These are phyloP conservation scores for Eriocheir sinensis DNA, from an alignment of 1,140 invertebrate genomes.

Conservation along the genomic window DNA sequence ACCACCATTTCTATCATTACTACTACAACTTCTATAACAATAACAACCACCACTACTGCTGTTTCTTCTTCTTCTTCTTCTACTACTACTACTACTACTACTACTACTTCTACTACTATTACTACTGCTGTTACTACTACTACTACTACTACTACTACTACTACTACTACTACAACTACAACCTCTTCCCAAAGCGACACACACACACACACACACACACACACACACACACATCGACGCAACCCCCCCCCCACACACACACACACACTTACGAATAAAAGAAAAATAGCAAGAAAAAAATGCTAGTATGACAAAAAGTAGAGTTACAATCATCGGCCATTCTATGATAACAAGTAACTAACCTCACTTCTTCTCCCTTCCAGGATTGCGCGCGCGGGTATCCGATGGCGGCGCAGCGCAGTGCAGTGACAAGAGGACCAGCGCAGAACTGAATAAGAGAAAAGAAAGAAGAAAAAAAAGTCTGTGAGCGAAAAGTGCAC, in stretches of 20 bases:
- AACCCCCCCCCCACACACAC: too few species aligned
- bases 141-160: slow-evolving; percentile 25
- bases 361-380: not conserved
- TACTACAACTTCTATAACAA: not conserved
- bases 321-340: too few species aligned
- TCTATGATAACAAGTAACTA: not conserved
- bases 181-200: too few species aligned
- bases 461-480: not conserved
- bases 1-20: not conserved
- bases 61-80: not conserved
- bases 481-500: too few species aligned
- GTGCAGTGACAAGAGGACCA: too few species aligned
- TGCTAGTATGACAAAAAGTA: too few species aligned
- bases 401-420: not conserved
- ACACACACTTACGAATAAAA: too few species aligned
- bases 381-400: not conserved
- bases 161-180: not conserved
- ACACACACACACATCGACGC: too few species aligned
- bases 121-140: slow-evolving; percentile 24
- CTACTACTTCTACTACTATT: not conserved
- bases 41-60: not conserved
- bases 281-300: too few species aligned
- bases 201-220: too few species aligned
- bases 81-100: not conserved
- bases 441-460: too few species aligned